Conservation (phyloP, 2,113 vertebrate species). For the Passer montanus region DNA sequence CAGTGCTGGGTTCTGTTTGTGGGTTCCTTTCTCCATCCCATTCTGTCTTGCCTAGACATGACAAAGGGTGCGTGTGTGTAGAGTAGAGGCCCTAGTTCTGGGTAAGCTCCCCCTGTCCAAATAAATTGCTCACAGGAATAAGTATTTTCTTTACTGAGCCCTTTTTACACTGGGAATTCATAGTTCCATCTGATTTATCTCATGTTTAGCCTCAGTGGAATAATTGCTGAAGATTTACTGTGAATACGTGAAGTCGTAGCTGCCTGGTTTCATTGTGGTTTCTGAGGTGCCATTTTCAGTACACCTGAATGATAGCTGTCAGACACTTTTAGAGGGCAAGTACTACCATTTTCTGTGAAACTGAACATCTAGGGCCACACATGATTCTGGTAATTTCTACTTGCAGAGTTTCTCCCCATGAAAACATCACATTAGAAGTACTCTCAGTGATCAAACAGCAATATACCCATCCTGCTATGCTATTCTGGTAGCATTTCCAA, state of each 20-base stretch:
- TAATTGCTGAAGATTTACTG: background rate
- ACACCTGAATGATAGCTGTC: background rate
- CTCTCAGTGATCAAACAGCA: background rate
- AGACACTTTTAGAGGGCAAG: background rate
- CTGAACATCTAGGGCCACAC: background rate
- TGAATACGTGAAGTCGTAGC: background rate
- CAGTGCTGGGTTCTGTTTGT: background rate
- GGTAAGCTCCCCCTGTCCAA: background rate
- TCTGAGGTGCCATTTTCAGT: background rate
- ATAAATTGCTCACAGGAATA: background rate
- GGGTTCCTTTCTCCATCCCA: background rate
- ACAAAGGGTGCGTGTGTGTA: background rate
- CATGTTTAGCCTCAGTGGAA: background rate
- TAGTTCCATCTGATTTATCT: background rate
- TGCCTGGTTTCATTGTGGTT: background rate
- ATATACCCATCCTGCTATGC: background rate
- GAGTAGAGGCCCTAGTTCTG: background rate
- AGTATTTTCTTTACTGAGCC: background rate
- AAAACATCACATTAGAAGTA: background rate
- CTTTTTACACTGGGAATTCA: background rate
- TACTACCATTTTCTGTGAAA: background rate
- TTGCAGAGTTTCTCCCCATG: background rate
- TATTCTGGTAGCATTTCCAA: background rate
- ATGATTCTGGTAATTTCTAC: background rate
- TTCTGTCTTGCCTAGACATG: background rate